Evolutionary conservation across 1,140 invertebrate species (phyloP).

Genomic region (Drosophila ercepeae): DNA sequence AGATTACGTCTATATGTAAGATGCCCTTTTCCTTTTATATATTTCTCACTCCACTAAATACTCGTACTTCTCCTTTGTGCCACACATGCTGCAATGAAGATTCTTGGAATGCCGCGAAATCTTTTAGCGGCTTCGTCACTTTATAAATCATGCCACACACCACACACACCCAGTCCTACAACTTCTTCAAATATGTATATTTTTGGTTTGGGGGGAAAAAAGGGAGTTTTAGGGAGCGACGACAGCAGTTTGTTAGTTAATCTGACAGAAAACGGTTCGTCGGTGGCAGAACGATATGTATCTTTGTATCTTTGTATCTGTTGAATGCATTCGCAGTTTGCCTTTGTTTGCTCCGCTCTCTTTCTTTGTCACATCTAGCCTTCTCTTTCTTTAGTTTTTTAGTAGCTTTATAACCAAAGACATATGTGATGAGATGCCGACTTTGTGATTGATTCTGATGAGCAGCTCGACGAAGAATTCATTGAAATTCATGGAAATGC

Average conservation of each 20-base stretch:
- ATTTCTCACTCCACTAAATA: no score
- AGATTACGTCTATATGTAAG: conserved; percentile 26
- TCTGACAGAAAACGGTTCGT: conserved; percentile 71
- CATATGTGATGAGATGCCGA: conserved; percentile 60
- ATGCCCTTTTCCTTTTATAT: neutral
- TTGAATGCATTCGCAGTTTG: conserved; percentile 55
- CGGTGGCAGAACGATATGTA: conserved; percentile 60
- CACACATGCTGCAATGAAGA: conserved; percentile 52
- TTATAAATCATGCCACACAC: conserved; percentile 67
- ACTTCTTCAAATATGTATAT: neutral
- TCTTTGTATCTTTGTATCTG: conserved; percentile 60
- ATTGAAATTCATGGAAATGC: conserved; percentile 63
- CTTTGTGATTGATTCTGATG: conserved; percentile 64
- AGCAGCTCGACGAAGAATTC: conserved; percentile 31
- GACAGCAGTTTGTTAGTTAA: conserved; percentile 70
- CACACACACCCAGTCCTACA: neutral
- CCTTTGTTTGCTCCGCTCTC: conserved; percentile 27
- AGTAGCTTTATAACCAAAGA: conserved; percentile 37
- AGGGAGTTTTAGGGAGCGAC: conserved; percentile 31
- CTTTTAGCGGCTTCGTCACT: conserved; percentile 64
- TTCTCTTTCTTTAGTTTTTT: conserved; percentile 18
- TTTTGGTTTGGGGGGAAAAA: neutral
- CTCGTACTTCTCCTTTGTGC: conserved; percentile 20
- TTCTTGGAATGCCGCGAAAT: conserved; percentile 69
- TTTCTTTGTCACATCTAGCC: neutral